These are phyloP conservation scores for Aldrovandia affinis DNA, from an alignment of 2,797 vertebrate genomes.

Conservation along the genomic window DNA sequence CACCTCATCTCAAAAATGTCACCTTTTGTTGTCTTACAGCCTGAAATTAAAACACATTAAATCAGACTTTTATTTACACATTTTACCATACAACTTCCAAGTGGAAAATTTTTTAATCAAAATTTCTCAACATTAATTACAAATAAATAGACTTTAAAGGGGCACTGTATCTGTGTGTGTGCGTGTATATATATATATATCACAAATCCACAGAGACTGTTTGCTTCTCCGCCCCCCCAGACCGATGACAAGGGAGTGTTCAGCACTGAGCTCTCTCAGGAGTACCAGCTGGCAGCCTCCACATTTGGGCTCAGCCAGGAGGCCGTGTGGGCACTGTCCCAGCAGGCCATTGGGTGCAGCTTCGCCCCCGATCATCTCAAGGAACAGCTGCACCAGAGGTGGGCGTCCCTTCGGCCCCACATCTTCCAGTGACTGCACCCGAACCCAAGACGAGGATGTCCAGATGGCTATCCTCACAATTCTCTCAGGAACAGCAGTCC, in stretches of 20 bases:
- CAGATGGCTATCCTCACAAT: not conserved
- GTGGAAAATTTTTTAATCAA: too few species aligned
- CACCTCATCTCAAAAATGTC: too few species aligned
- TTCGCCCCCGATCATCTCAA: constrained; percentile 82
- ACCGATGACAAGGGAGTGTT: constrained; percentile 97
- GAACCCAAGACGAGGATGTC: not conserved
- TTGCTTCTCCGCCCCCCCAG: constrained; percentile 64
- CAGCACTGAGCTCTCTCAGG: constrained; percentile 88
- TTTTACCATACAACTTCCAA: too few species aligned
- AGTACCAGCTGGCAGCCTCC: constrained; percentile 88
- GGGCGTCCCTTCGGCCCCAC: constrained; percentile 75
- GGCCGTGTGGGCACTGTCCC: constrained; percentile 88
- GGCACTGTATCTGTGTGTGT: too few species aligned
- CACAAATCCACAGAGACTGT: too few species aligned
- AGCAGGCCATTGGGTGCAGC: constrained; percentile 82
- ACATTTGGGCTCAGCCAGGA: constrained; percentile 83
- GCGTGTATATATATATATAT: too few species aligned
- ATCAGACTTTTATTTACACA: too few species aligned
- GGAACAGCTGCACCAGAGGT: constrained; percentile 79
- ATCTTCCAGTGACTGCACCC: constrained; percentile 56
- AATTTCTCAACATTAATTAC: too few species aligned
- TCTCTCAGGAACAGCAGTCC: not conserved
- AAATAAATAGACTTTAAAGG: too few species aligned
- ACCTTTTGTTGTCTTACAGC: too few species aligned
- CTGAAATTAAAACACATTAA: too few species aligned